These are phyloP conservation scores for Iphiclides podalirius DNA, from an alignment of 2,888 invertebrate genomes.

Conservation along the genomic window DNA sequence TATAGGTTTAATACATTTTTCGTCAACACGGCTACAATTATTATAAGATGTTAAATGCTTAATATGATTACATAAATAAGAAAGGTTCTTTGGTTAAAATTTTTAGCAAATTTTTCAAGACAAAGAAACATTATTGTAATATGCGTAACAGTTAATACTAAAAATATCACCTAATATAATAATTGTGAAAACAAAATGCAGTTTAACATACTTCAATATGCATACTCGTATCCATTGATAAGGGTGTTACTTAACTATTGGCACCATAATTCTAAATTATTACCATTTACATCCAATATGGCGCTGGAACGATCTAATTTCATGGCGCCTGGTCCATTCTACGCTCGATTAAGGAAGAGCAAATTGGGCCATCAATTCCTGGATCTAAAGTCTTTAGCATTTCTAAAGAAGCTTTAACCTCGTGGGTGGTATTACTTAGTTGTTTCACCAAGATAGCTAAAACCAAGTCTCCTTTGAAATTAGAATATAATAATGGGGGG, in stretches of 20 bases:
- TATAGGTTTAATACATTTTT: too few species aligned
- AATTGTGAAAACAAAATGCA: too few species aligned
- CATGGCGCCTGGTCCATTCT: slow-evolving; percentile 66
- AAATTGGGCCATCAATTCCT: slow-evolving; percentile 72
- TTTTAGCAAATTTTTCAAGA: too few species aligned
- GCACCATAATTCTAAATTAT: slow-evolving; percentile 28
- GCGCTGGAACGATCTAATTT: slow-evolving; percentile 60
- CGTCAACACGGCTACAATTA: too few species aligned
- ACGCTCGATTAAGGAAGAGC: slow-evolving; percentile 68
- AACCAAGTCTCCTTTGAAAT: slow-evolving; percentile 14
- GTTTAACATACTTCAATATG: too few species aligned
- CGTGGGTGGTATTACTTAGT: slow-evolving; percentile 11
- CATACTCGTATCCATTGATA: too few species aligned
- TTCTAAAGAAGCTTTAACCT: slow-evolving; percentile 28
- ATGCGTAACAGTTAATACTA: too few species aligned
- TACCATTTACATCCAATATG: slow-evolving; percentile 37
- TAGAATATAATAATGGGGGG: slow-evolving; percentile 1
- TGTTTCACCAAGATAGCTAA: background rate
- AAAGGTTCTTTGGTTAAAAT: too few species aligned
- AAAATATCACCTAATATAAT: too few species aligned
- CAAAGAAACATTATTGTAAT: too few species aligned
- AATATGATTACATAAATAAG: too few species aligned
- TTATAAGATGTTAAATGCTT: too few species aligned
- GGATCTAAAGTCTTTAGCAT: slow-evolving; percentile 39
- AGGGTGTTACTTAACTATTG: slow-evolving; percentile 10